Evolutionary conservation across 2,797 vertebrate species (phyloP), one percentile per base, ranked within the genome.

Genomic region (Chromis chromis): DNA sequence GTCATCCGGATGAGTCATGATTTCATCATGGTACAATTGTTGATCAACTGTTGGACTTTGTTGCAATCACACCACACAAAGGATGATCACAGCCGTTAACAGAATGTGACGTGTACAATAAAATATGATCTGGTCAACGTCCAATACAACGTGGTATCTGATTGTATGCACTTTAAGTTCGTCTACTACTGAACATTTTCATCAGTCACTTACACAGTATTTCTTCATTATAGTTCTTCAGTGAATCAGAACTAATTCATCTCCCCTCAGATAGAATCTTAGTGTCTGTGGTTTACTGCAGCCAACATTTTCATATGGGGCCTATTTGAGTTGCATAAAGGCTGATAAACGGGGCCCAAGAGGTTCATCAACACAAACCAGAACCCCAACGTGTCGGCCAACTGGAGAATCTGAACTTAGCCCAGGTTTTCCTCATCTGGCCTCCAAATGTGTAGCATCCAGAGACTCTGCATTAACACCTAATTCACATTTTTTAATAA

Each of bases 121-220:
- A 78, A 79, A 70, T 55, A 36, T 28, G 22, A 83, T 79, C 67
- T 13, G 83, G 67, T 70, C 83, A 86, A 85, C 63, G 87, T 90
- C 69, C 84, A 85, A 12, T n/a, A 33, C 69, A 75, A 70, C 73
- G 66, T 82, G 71, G 63, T 27, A 46, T 21, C 6, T n/a, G 48
- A 25, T 42, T 46, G 5, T 7, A 48, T 17, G 6, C 19, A 31
- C 31, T 1, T 9, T 7, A 19, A 33, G 31, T 31, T 31, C 6
- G 7, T 31, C 31, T 31, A 31, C 31, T 31, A 7, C 31, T 31
- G 31, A 31, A 31, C 31, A 31, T 16, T 16, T 44, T 44, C 40
- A 44, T 14, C 40, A 44, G 31, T 8, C 6, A 31, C 6, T 19
- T 73, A 12, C 28, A 22, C 14, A 28, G 9, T 8, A 8, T 46